A percentile compares a stretch with the other conserved stretches of the same genome.
phyloP scores from a whole-genome alignment of 2,888 invertebrate species.

The Dicyrtoma fusca region DNA sequence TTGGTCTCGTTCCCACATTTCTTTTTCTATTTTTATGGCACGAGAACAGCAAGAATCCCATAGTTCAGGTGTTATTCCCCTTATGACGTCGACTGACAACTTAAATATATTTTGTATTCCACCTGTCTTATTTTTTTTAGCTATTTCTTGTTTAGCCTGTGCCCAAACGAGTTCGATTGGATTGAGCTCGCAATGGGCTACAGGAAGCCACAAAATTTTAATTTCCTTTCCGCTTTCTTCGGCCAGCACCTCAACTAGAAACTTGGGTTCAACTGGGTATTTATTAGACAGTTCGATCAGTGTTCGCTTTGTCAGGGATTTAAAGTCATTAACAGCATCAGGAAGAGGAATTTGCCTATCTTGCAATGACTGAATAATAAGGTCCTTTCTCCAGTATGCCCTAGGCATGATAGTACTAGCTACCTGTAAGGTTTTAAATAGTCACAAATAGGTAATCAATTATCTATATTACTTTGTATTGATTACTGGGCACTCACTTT shows the following conservation, averaged over 20 bases:
- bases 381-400: background rate
- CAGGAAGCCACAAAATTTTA: conserved; percentile 12
- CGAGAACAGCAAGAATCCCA: background rate
- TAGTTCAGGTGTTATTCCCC: background rate
- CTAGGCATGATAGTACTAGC: background rate
- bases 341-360: background rate
- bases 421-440: background rate
- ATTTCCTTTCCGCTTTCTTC: conserved; percentile 6
- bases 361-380: background rate
- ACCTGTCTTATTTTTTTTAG: conserved; percentile 6
- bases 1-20: conserved; percentile 23
- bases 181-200: conserved; percentile 23
- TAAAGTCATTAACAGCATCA: background rate
- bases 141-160: background rate
- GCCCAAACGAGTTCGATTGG: conserved; percentile 4
- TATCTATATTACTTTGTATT: background rate
- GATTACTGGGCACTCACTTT: background rate
- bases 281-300: background rate
- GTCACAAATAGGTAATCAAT: background rate
- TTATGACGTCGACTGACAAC: background rate
- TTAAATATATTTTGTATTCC: background rate
- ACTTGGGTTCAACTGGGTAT: background rate
- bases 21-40: conserved; percentile 2
- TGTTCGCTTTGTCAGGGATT: background rate
- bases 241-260: background rate